Conservation (phyloP, 30 jellyfish, hydroid and myxozoan species). For the Aurelia sp. region DNA sequence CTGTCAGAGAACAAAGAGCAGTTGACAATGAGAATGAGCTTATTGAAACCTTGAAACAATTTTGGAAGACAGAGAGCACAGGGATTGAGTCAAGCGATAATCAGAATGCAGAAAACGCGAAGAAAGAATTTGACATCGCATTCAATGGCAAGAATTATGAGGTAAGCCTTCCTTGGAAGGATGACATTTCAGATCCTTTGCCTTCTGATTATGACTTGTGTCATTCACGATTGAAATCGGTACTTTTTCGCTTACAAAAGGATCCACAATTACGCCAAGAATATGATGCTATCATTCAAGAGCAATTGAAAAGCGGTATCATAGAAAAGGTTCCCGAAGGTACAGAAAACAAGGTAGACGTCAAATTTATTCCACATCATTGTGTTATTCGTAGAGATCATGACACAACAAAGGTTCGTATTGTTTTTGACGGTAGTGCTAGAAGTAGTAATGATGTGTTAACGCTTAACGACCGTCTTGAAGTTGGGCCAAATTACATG, state of each 20-base stretch:
- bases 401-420: conserved; percentile 47
- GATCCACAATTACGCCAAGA: conserved; percentile 6
- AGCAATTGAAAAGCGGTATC: conserved; percentile 8
- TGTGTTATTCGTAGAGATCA: conserved; percentile 24
- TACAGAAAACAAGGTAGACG: background rate
- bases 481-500: conserved; percentile 22
- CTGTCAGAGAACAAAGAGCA: background rate
- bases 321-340: conserved; percentile 31
- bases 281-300: conserved; percentile 24
- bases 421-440: conserved; percentile 35
- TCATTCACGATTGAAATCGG: conserved; percentile 5
- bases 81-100: background rate
- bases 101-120: too few species aligned
- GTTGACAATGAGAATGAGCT: background rate
- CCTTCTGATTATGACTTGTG: conserved; percentile 29
- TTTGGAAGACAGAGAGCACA: background rate
- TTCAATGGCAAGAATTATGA: conserved; percentile 15
- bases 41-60: background rate
- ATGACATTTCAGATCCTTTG: background rate
- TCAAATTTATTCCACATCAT: conserved; percentile 29
- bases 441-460: too few species aligned
- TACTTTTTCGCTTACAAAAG: background rate
- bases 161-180: conserved; percentile 49
- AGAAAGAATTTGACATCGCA: background rate
- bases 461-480: background rate